Percentiles rank a stretch among this genome's conserved stretches.
phyloP scores from a whole-genome alignment of 2,113 vertebrate species.

The Hiodon tergisus region DNA sequence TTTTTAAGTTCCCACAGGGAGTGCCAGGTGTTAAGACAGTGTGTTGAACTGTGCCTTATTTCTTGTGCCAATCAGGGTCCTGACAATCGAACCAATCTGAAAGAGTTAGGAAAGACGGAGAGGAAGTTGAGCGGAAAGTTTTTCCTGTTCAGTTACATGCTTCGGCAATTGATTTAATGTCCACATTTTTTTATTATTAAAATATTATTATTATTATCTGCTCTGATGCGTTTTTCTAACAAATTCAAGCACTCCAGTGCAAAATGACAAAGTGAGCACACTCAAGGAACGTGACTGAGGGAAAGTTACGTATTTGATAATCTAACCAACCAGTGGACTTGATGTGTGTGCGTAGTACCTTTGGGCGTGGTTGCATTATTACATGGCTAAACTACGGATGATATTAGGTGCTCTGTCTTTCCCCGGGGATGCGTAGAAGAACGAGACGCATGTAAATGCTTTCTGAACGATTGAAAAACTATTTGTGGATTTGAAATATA shows the following conservation, averaged over 20 bases:
- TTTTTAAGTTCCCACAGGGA: background rate
- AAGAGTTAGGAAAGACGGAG: background rate
- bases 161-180: too few species aligned
- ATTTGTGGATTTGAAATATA: background rate
- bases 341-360: constrained; percentile 30
- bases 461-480: background rate
- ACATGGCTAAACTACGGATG: background rate
- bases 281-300: constrained; percentile 54
- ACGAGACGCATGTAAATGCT: background rate
- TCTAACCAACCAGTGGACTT: constrained; percentile 40
- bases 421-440: background rate
- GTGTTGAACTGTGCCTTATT: constrained; percentile 4
- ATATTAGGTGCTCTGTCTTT: background rate
- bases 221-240: too few species aligned
- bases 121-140: background rate
- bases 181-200: background rate
- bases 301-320: constrained; percentile 26
- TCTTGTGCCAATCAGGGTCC: constrained; percentile 61
- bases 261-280: constrained; percentile 33
- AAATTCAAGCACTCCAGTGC: background rate
- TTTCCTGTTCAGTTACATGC: background rate
- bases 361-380: constrained; percentile 20
- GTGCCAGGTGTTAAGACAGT: background rate
- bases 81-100: constrained; percentile 11
- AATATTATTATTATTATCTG: background rate